phyloP scores from a whole-genome alignment of 2,797 vertebrate genomes.

The Pteropus rufus region DNA sequence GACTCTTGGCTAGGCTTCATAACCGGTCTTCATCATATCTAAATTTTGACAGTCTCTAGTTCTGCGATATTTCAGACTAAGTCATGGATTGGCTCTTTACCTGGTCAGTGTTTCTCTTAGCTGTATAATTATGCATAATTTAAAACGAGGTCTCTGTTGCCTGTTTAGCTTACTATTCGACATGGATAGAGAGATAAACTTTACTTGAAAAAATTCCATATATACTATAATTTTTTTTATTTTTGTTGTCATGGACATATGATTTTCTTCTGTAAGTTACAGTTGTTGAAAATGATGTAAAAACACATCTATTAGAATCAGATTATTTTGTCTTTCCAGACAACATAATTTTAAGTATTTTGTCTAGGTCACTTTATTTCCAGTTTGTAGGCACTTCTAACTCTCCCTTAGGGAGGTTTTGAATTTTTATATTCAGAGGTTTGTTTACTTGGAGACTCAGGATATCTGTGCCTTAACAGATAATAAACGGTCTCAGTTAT shows the following conservation, averaged over 20 bases:
- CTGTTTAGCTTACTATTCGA: background rate
- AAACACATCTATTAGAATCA: background rate
- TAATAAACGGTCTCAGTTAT: background rate
- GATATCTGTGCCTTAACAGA: background rate
- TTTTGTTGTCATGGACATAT: background rate
- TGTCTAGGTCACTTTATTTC: background rate
- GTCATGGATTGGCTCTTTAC: background rate
- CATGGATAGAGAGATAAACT: background rate
- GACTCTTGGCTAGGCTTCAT: background rate
- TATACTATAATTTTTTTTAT: background rate
- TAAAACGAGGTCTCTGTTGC: background rate
- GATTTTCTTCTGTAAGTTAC: background rate
- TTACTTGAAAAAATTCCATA: background rate
- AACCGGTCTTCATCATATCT: background rate
- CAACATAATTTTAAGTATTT: background rate
- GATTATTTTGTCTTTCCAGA: background rate
- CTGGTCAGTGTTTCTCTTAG: background rate
- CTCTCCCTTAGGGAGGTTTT: background rate
- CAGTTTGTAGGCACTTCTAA: background rate
- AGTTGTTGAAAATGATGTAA: background rate
- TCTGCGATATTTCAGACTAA: conserved; percentile 8
- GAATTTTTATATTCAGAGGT: background rate
- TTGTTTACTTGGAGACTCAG: conserved; percentile 13
- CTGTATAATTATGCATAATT: background rate
- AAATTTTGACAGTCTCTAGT: background rate